These are phyloP conservation scores for Cheiracanthium punctorium DNA, from an alignment of 2,888 invertebrate genomes.

Conservation along the genomic window DNA sequence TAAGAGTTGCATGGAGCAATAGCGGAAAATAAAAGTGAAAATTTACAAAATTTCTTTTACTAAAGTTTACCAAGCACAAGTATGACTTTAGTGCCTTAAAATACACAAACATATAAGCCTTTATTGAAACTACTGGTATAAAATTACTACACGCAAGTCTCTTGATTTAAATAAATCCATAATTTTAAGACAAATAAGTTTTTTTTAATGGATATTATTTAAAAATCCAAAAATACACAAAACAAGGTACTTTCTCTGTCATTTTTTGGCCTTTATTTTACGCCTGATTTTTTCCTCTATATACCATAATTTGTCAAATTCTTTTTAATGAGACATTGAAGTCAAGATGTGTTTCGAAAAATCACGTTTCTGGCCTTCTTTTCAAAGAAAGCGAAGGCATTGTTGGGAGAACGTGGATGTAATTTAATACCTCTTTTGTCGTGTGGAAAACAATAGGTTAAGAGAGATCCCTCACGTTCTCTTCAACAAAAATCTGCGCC, in stretches of 20 bases:
- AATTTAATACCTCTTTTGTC: conserved; percentile 64
- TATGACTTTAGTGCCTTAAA: too few species aligned
- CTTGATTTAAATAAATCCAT: too few species aligned
- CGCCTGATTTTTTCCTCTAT: conserved; percentile 32
- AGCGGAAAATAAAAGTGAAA: too few species aligned
- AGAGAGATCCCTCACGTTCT: conserved; percentile 35
- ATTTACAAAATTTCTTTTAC: too few species aligned
- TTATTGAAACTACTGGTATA: too few species aligned
- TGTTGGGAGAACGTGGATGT: conserved; percentile 45
- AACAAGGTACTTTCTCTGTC: conserved; percentile 34
- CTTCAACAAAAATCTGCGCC: not conserved
- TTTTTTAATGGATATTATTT: too few species aligned
- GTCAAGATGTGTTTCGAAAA: conserved; percentile 58
- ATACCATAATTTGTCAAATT: conserved; percentile 65
- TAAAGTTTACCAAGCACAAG: too few species aligned
- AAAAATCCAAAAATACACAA: not conserved
- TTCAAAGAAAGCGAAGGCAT: conserved; percentile 42
- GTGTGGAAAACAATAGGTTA: conserved; percentile 41
- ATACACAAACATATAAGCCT: too few species aligned
- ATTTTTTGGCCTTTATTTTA: conserved; percentile 57
- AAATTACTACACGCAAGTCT: too few species aligned
- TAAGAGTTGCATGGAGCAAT: too few species aligned
- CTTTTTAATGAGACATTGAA: conserved; percentile 57
- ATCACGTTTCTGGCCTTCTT: conserved; percentile 55
- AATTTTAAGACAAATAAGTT: too few species aligned